Percentiles rank a stretch among this genome's conserved stretches.
Evolutionary conservation across 1,140 invertebrate species (phyloP).

Genomic region (Lithobius niger): DNA sequence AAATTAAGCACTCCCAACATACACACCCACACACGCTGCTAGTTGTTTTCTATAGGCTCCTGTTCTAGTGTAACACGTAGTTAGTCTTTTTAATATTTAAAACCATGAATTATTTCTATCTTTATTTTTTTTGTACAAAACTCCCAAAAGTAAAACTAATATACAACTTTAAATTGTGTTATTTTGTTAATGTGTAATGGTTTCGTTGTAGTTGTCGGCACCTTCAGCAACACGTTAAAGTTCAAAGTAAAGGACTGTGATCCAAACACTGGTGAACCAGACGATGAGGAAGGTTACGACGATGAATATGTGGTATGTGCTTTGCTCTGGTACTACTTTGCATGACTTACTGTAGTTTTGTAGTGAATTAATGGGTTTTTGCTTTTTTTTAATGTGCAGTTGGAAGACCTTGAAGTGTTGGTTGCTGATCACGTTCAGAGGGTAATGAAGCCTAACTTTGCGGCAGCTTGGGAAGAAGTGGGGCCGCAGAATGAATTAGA

Average conservation of each 20-base stretch:
- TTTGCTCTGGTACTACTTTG: neutral
- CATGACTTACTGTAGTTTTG: too few species aligned
- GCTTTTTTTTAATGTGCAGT: too few species aligned
- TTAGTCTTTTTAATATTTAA: too few species aligned
- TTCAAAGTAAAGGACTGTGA: conserved; percentile 94
- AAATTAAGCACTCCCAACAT: too few species aligned
- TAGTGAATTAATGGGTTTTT: too few species aligned
- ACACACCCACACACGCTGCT: too few species aligned
- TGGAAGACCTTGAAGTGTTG: conserved; percentile 87
- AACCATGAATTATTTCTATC: too few species aligned
- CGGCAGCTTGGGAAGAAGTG: conserved; percentile 53
- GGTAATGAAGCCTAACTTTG: conserved; percentile 55
- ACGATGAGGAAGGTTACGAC: conserved; percentile 81
- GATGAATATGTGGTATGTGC: conserved; percentile 60
- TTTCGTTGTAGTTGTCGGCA: conserved; percentile 42
- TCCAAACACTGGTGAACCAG: conserved; percentile 79
- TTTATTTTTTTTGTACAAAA: too few species aligned
- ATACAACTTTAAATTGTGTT: too few species aligned
- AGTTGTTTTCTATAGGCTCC: too few species aligned
- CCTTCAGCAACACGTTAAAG: conserved; percentile 79
- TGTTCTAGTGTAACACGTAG: too few species aligned
- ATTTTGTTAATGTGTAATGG: conserved; percentile 3
- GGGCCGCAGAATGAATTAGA: conserved; percentile 62
- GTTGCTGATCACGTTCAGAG: conserved; percentile 85
- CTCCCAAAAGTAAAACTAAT: too few species aligned